Evolutionary conservation across 2,113 vertebrate genomes (phyloP).

Genomic region (Hyaena hyaena): DNA sequence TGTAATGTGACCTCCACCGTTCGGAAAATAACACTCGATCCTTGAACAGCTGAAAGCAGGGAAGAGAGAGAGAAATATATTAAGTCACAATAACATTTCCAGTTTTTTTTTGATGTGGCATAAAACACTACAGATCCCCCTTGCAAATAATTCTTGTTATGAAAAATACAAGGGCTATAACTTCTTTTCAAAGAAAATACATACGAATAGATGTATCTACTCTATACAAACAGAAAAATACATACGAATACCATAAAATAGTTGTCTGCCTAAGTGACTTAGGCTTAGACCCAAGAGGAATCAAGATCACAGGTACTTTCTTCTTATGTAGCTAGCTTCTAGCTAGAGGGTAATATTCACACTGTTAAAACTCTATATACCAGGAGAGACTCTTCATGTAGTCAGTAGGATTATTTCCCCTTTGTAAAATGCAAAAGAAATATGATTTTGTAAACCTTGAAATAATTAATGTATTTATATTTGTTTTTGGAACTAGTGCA

Average conservation of each 20-base stretch:
- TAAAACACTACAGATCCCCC: not conserved
- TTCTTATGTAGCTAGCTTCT: not conserved
- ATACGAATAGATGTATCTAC: no score
- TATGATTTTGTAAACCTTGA: constrained; percentile 25
- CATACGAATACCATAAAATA: not conserved
- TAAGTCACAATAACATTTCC: not conserved
- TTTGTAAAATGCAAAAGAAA: constrained; percentile 39
- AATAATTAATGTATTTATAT: constrained; percentile 12
- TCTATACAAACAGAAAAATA: not conserved
- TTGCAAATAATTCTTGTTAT: constrained; percentile 29
- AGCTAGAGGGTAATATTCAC: not conserved
- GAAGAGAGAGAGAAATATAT: constrained; percentile 23
- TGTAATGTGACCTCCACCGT: constrained; percentile 97
- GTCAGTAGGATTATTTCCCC: not conserved
- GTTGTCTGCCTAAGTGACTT: not conserved
- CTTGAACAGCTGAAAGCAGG: constrained; percentile 90
- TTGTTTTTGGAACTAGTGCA: constrained; percentile 18
- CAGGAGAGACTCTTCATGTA: not conserved
- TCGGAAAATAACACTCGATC: constrained; percentile 96
- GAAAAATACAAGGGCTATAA: not conserved
- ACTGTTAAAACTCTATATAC: not conserved
- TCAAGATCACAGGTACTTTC: constrained; percentile 5
- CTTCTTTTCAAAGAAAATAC: not conserved
- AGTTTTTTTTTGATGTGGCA: not conserved
- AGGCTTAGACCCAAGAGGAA: not conserved